Evolutionary conservation across 2,888 invertebrate species (phyloP).

Genomic region (Aspidiotus destructor): DNA sequence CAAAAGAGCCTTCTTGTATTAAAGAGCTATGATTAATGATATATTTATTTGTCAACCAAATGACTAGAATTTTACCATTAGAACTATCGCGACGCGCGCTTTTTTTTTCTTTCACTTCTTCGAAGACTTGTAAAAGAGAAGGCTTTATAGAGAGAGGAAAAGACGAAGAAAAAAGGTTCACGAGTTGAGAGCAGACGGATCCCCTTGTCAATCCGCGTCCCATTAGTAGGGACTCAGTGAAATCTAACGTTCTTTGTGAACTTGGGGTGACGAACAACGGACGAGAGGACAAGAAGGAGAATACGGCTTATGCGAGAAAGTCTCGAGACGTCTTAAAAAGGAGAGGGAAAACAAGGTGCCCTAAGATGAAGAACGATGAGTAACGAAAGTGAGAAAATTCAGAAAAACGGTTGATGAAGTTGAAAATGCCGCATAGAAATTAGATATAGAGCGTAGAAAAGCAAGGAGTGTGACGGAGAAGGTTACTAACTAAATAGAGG

Average conservation of each 20-base stretch:
- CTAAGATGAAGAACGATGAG: no score
- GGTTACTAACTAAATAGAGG: no score
- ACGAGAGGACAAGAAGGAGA: no score
- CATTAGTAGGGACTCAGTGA: background rate
- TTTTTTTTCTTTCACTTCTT: background rate
- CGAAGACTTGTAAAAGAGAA: constrained; percentile 2
- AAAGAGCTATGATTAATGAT: constrained; percentile 30
- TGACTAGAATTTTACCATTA: constrained; percentile 2
- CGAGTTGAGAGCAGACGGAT: background rate
- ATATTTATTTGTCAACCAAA: constrained; percentile 32
- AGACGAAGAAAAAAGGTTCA: background rate
- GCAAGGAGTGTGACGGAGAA: no score
- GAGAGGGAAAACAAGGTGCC: no score
- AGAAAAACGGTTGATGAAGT: no score
- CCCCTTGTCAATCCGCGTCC: constrained; percentile 4
- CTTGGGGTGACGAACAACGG: no score
- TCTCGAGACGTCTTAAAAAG: no score
- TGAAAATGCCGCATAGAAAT: no score
- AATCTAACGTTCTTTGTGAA: background rate
- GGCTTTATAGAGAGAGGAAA: background rate
- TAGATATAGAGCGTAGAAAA: no score
- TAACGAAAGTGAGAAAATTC: no score
- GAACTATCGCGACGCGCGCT: background rate
- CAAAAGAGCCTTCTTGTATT: constrained; percentile 30
- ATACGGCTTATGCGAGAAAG: no score